These are phyloP conservation scores for Fopius arisanus DNA, from an alignment of 1,140 invertebrate genomes.

Conservation along the genomic window DNA sequence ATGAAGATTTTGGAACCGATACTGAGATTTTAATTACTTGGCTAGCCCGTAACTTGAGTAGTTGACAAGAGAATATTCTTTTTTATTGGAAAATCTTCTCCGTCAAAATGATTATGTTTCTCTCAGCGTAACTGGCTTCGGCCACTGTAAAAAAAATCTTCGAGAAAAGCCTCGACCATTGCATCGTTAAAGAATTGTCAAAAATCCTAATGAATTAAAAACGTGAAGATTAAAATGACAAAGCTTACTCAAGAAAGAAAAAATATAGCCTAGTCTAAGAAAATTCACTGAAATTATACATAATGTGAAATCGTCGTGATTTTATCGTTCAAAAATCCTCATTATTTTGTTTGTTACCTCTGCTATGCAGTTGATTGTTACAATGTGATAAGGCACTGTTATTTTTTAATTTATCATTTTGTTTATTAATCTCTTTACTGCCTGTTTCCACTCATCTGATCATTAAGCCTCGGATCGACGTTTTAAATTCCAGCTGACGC, in stretches of 20 bases:
- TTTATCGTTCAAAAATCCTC: slow-evolving; percentile 9
- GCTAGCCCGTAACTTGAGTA: too few species aligned
- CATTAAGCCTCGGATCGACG: background rate
- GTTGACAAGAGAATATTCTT: too few species aligned
- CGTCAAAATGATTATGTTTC: too few species aligned
- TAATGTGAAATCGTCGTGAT: background rate
- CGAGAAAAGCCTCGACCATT: slow-evolving; percentile 39
- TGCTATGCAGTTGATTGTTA: slow-evolving; percentile 40
- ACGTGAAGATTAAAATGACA: background rate
- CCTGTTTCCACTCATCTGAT: background rate
- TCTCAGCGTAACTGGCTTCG: slow-evolving; percentile 42
- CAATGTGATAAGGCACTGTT: slow-evolving; percentile 2
- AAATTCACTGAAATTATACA: slow-evolving; percentile 3
- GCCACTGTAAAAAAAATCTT: slow-evolving; percentile 34
- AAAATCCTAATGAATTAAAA: background rate
- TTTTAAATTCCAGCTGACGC: background rate
- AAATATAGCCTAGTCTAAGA: background rate
- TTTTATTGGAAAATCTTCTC: too few species aligned
- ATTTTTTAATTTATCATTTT: background rate
- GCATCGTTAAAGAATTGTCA: slow-evolving; percentile 19
- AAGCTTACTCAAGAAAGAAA: background rate
- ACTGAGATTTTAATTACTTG: too few species aligned
- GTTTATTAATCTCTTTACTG: background rate
- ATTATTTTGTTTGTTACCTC: slow-evolving; percentile 35
- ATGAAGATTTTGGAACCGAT: too few species aligned